Conservation (phyloP, 2,113 vertebrate species). For the Erinaceus europaeus region DNA sequence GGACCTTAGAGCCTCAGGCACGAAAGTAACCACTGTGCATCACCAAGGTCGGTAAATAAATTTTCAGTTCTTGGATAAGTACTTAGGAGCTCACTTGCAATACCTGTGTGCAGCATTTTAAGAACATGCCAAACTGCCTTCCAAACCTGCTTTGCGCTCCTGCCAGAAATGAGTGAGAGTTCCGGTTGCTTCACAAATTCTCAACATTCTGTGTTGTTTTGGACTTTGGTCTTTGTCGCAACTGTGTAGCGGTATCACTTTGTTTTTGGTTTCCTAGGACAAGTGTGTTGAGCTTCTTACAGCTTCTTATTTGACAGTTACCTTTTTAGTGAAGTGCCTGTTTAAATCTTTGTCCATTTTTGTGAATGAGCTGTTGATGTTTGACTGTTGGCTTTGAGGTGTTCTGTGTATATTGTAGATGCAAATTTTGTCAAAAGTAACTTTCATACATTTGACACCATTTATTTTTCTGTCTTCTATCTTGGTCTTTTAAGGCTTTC, state of each 20-base stretch:
- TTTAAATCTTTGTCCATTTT: neutral
- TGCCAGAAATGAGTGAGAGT: neutral
- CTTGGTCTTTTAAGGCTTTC: neutral
- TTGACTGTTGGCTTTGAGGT: neutral
- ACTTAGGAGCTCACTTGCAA: neutral
- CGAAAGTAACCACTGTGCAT: too few relatives aligned
- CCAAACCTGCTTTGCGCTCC: neutral
- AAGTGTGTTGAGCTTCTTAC: neutral
- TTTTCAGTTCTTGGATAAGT: neutral
- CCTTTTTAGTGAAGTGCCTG: neutral
- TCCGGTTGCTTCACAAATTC: neutral
- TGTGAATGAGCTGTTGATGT: neutral
- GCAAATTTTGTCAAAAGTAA: neutral
- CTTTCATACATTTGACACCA: neutral
- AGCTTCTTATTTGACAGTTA: neutral
- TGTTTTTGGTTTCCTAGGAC: neutral
- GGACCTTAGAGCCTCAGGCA: too few relatives aligned
- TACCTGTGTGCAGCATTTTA: neutral
- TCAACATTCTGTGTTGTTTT: neutral
- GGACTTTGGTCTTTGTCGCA: neutral
- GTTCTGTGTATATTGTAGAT: neutral
- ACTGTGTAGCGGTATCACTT: neutral
- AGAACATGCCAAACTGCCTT: neutral
- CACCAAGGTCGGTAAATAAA: too few relatives aligned
- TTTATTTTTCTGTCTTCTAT: neutral